phyloP scores from a whole-genome alignment of 1,140 invertebrate species.

The Papilio dardanus region DNA sequence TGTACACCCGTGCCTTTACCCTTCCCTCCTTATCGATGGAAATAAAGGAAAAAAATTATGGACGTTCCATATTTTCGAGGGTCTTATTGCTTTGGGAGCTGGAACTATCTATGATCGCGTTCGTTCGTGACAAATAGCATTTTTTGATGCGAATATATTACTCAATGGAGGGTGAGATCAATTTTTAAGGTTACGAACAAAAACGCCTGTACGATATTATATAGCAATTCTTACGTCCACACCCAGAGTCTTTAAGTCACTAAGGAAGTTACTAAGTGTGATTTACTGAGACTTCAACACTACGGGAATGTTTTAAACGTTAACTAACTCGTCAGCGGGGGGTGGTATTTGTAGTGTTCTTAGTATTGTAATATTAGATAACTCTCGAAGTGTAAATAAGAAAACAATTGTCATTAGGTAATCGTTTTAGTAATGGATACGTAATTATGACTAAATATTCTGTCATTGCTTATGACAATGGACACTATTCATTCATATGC shows the following conservation, averaged over 20 bases:
- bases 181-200: background rate
- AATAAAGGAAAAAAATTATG: constrained; percentile 35
- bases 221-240: background rate
- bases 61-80: constrained; percentile 38
- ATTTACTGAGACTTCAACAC: too few relatives aligned
- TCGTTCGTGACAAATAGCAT: constrained; percentile 36
- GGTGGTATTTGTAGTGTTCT: too few relatives aligned
- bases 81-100: constrained; percentile 35
- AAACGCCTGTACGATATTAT: background rate
- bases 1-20: constrained; percentile 39
- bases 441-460: constrained; percentile 24
- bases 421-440: constrained; percentile 8
- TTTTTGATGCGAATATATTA: constrained; percentile 37
- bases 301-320: too few relatives aligned
- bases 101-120: constrained; percentile 38
- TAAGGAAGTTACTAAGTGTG: too few relatives aligned
- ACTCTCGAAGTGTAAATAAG: background rate
- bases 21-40: constrained; percentile 39
- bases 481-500: constrained; percentile 18
- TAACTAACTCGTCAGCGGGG: too few relatives aligned
- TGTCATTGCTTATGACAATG: constrained; percentile 19
- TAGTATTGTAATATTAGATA: background rate
- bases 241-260: background rate
- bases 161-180: constrained; percentile 14
- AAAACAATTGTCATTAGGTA: constrained; percentile 21